phyloP scores from a whole-genome alignment of 37 sponge, comb jelly and placozoan genomes.

The Ianthella basta region DNA sequence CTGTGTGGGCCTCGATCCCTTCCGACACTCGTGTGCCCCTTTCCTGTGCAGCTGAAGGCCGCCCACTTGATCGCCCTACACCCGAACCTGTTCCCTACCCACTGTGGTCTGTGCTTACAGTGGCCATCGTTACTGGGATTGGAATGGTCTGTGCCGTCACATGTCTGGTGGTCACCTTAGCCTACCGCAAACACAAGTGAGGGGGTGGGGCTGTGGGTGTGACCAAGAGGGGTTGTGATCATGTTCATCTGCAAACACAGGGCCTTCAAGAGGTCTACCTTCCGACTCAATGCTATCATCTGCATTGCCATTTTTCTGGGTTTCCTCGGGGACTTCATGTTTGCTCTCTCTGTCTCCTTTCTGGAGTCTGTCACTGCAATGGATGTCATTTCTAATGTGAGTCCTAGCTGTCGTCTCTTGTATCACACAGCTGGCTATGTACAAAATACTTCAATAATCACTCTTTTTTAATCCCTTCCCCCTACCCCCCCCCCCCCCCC shows the following conservation, averaged over 20 bases:
- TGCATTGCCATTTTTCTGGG: neutral
- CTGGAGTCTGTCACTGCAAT: neutral
- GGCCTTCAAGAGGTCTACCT: conserved; percentile 13
- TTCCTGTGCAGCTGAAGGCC: neutral
- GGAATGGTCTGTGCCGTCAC: neutral
- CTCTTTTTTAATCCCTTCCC: too few relatives aligned
- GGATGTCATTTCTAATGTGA: neutral
- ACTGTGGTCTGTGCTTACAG: neutral
- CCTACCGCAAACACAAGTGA: conserved; percentile 18
- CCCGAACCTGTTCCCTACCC: neutral
- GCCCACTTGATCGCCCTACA: neutral
- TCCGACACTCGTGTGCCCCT: neutral
- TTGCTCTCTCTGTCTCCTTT: neutral
- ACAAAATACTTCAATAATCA: too few relatives aligned
- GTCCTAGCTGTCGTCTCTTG: neutral
- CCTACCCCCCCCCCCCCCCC: neutral
- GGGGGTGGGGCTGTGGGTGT: neutral
- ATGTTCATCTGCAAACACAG: neutral
- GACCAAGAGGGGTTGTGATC: neutral
- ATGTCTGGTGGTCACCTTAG: neutral
- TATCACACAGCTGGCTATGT: too few relatives aligned
- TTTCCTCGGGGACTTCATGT: neutral
- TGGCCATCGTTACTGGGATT: neutral
- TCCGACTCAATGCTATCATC: neutral
- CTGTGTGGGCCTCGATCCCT: too few relatives aligned